Percentiles rank a stretch among this genome's conserved stretches.
phyloP scores from a whole-genome alignment of 2,113 vertebrate species.

The Pterocles burchelli region DNA sequence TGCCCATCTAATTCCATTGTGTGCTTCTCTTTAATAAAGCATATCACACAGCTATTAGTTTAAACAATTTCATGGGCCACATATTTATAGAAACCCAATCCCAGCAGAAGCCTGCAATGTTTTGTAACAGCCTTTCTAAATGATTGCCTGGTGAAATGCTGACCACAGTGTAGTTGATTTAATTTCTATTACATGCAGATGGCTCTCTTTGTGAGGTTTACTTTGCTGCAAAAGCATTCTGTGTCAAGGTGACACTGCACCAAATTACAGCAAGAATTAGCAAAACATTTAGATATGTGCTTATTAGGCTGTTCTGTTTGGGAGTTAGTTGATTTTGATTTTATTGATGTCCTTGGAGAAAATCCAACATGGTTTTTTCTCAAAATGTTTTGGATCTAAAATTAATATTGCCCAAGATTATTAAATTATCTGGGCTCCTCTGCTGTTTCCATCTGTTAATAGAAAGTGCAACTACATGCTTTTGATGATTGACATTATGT shows the following conservation, averaged over 20 bases:
- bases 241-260: conserved; percentile 37
- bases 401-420: not conserved
- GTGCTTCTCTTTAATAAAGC: not conserved
- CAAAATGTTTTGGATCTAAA: not conserved
- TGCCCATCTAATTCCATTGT: not conserved
- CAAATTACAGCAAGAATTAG: not conserved
- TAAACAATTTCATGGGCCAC: not conserved
- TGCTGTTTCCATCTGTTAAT: conserved; percentile 8
- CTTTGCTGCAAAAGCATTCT: not conserved
- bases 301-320: not conserved
- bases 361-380: not conserved
- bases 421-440: not conserved
- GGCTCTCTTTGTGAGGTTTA: not conserved
- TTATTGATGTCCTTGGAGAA: not conserved
- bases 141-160: not conserved
- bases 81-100: not conserved
- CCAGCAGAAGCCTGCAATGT: not conserved
- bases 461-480: not conserved
- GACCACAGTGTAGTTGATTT: fast-evolving
- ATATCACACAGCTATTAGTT: not conserved
- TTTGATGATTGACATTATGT: not conserved
- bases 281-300: not conserved
- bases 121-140: not conserved
- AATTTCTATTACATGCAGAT: not conserved
- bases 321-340: not conserved